Conservation (phyloP, 2,797 vertebrate genomes). For the Sebastes cheni region DNA sequence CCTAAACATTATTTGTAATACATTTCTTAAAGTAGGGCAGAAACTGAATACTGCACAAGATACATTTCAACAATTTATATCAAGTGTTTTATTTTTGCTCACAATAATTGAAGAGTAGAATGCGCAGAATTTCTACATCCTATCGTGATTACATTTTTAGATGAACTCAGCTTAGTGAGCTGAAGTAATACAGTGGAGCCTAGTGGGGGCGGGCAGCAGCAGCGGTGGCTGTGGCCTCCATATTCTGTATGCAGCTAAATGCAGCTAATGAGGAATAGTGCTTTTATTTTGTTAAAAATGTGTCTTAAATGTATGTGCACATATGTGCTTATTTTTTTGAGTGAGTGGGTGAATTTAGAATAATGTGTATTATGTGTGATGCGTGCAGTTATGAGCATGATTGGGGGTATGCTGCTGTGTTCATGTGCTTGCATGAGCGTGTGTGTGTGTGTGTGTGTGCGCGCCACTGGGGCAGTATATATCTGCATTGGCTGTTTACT, state of each 20-base stretch:
- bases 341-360: not conserved
- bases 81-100: not conserved
- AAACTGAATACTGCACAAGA: not conserved
- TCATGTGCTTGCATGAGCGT: slow-evolving; percentile 10
- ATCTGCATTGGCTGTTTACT: slow-evolving; percentile 74
- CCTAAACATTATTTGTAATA: not conserved
- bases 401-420: slow-evolving; percentile 8
- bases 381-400: slow-evolving; percentile 3
- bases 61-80: not conserved
- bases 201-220: not conserved
- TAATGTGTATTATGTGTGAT: not conserved
- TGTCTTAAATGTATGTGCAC: not conserved
- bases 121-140: not conserved
- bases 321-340: not conserved
- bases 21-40: not conserved
- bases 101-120: not conserved
- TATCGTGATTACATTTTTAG: not conserved
- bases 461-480: slow-evolving; percentile 37
- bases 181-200: not conserved
- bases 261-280: not conserved
- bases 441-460: not conserved
- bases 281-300: slow-evolving; percentile 1
- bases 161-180: not conserved
- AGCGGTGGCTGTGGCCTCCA: not conserved
- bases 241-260: slow-evolving; percentile 1